phyloP scores from a whole-genome alignment of 2,113 vertebrate genomes.

The Columba livia region DNA sequence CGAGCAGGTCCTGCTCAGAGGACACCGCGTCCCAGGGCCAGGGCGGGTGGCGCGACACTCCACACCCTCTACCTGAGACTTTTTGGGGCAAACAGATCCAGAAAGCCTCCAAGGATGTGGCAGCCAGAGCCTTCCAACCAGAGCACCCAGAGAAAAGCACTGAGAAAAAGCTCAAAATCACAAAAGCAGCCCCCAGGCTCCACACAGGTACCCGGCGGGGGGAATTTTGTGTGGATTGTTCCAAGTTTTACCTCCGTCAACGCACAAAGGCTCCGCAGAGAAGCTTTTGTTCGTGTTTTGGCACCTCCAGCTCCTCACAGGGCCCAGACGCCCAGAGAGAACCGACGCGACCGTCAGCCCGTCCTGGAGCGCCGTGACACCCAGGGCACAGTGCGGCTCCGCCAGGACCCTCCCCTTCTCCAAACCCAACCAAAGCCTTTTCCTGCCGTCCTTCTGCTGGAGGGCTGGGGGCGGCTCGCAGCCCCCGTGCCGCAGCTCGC shows the following conservation, averaged over 20 bases:
- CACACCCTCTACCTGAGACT: too few species aligned
- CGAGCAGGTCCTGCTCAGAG: too few species aligned
- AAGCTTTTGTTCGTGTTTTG: neutral
- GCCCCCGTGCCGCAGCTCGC: neutral
- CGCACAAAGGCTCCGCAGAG: neutral
- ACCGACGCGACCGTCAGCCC: neutral
- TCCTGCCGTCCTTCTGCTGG: too few species aligned
- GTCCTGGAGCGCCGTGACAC: rapidly evolving
- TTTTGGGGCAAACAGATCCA: too few species aligned
- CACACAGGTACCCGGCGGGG: neutral
- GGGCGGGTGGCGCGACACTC: too few species aligned
- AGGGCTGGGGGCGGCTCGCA: neutral
- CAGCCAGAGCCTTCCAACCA: neutral
- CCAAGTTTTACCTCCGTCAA: neutral
- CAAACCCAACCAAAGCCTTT: neutral
- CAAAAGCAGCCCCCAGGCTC: neutral
- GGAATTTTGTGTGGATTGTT: neutral
- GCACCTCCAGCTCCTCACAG: neutral
- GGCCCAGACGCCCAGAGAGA: neutral
- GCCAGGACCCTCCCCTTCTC: neutral
- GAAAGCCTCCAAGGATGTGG: neutral
- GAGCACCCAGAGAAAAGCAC: neutral
- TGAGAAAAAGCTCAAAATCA: neutral
- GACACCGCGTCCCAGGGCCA: too few species aligned
- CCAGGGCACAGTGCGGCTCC: rapidly evolving